A percentile compares a stretch with the other conserved stretches of the same genome.
phyloP scores from a whole-genome alignment of 2,113 vertebrate genomes.

The Nothocercus julius region DNA sequence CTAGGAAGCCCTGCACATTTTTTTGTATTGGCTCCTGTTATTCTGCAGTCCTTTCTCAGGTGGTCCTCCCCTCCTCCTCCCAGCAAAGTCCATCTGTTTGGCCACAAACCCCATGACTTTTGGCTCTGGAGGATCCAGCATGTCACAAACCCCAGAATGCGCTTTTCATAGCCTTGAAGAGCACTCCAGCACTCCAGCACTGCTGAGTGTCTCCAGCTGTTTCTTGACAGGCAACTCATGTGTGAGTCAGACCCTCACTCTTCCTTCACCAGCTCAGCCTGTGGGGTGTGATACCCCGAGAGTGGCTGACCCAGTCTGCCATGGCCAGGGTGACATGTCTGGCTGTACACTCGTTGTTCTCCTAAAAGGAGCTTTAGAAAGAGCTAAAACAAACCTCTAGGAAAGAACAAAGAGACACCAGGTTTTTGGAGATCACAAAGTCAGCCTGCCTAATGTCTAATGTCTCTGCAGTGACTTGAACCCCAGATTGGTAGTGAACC shows the following conservation, averaged over 20 bases:
- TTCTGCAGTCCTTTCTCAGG: neutral
- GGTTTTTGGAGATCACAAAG: too few species aligned
- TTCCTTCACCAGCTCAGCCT: rapidly evolving
- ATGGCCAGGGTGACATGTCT: rapidly evolving
- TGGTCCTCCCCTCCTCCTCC: neutral
- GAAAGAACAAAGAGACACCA: neutral
- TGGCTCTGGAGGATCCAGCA: neutral
- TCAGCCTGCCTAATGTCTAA: too few species aligned
- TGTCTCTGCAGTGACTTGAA: neutral
- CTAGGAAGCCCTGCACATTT: slow-evolving; percentile 22
- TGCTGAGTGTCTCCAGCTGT: neutral
- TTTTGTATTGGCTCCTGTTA: neutral
- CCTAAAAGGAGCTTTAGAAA: neutral
- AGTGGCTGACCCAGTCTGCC: rapidly evolving
- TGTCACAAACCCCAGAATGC: rapidly evolving
- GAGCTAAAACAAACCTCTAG: neutral
- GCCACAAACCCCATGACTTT: neutral
- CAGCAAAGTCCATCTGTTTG: slow-evolving; percentile 54
- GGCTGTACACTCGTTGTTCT: neutral
- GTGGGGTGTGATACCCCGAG: rapidly evolving
- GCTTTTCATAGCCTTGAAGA: neutral
- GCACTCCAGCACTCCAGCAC: neutral
- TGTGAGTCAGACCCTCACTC: neutral
- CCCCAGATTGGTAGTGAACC: neutral
- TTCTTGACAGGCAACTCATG: neutral